A percentile compares a stretch with the other conserved stretches of the same genome.
phyloP scores from a whole-genome alignment of 1,140 invertebrate species.

The Apis dorsata region DNA sequence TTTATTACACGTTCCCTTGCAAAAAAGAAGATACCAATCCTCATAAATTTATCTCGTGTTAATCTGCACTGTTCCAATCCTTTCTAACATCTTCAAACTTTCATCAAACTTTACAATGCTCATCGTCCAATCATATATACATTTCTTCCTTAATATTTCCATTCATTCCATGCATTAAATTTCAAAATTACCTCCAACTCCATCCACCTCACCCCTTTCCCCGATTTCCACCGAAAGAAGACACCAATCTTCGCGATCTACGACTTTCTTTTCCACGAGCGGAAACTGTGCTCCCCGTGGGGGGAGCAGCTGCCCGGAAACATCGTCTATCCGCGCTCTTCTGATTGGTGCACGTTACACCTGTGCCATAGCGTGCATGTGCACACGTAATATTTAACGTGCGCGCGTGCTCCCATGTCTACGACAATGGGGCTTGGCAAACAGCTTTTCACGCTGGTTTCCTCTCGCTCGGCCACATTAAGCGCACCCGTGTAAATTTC shows the following conservation, averaged over 20 bases:
- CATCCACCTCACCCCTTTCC: accelerated
- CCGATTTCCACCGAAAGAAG: neutral
- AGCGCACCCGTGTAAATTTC: conserved; percentile 65
- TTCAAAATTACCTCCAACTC: neutral
- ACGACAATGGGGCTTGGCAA: conserved; percentile 57
- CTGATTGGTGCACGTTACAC: conserved; percentile 58
- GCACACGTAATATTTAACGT: conserved; percentile 62
- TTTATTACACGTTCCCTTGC: too few relatives aligned
- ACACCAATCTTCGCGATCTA: neutral
- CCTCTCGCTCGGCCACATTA: conserved; percentile 58
- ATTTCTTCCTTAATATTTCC: too few relatives aligned
- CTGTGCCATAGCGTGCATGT: conserved; percentile 45
- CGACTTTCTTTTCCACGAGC: neutral
- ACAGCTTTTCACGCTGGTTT: conserved; percentile 64
- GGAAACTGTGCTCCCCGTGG: too few relatives aligned
- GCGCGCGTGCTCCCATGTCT: conserved; percentile 44
- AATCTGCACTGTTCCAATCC: too few relatives aligned
- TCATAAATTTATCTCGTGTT: too few relatives aligned
- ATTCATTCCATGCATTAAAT: too few relatives aligned
- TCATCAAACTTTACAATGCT: neutral
- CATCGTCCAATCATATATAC: too few relatives aligned
- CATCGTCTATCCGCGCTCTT: conserved; percentile 14
- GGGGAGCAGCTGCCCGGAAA: conserved; percentile 37
- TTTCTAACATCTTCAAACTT: neutral
- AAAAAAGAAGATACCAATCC: too few relatives aligned